Evolutionary conservation across 2,113 vertebrate species (phyloP).

Genomic region (Pelusios castaneus): DNA sequence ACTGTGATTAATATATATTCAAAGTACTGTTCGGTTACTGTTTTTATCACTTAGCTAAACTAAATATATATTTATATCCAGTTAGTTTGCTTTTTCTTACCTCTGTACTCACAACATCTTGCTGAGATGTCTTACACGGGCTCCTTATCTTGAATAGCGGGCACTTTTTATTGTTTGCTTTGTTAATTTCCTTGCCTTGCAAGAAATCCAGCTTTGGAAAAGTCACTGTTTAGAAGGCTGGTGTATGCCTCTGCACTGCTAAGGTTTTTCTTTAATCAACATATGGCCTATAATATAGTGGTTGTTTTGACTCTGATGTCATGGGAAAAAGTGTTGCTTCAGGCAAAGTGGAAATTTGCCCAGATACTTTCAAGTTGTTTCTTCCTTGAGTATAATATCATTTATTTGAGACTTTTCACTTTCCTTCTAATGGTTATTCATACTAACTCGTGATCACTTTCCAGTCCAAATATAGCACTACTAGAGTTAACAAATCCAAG

Average conservation of each 20-base stretch:
- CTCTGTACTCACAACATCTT: constrained; percentile 36
- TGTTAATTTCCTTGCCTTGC: constrained; percentile 27
- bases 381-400: constrained; percentile 51
- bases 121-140: constrained; percentile 42
- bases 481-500: constrained; percentile 41
- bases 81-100: constrained; percentile 56
- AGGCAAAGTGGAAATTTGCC: constrained; percentile 63
- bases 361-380: constrained; percentile 46
- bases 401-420: constrained; percentile 55
- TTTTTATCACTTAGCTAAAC: not conserved
- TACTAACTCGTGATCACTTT: constrained; percentile 59
- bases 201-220: constrained; percentile 13
- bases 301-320: constrained; percentile 67
- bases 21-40: not conserved
- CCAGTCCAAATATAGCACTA: constrained; percentile 72
- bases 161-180: constrained; percentile 35
- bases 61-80: not conserved
- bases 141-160: constrained; percentile 35
- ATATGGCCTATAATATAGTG: constrained; percentile 50
- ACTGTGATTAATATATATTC: not conserved
- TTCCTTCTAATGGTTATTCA: constrained; percentile 58
- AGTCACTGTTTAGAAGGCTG: not conserved
- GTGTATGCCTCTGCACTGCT: constrained; percentile 8
- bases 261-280: constrained; percentile 49
- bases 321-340: constrained; percentile 62